Evolutionary conservation across 2,113 vertebrate species (phyloP), one percentile per base, ranked within the genome.

Genomic region (Atrichornis clamosus): DNA sequence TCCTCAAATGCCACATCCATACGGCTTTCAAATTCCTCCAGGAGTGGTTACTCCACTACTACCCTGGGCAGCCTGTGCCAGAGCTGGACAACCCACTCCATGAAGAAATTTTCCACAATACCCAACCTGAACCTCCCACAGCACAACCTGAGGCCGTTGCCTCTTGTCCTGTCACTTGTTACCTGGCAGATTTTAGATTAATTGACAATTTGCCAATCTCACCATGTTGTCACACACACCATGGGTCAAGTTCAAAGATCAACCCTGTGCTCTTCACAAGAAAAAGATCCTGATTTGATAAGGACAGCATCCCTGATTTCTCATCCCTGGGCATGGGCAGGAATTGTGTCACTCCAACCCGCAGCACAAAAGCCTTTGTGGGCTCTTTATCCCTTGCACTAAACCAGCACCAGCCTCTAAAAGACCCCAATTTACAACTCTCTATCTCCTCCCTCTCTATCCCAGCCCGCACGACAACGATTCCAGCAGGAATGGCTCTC

Each of bases 161-260:
- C 20, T 59, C 16, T 46, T 7, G 7, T 26, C 50, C 19, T 46
- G 13, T 44, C 46, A 26, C 23, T 30, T 13, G 3, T 39, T 9
- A 23, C 8, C 18, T 12, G 37, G 28, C 15, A 39, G 46, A 84
- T 75, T 75, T 79, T 30, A 10, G 44, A 10, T 75, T 58, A 58
- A 63, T 74, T 72, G 52, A 19, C 60, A 33, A 33, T 84, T 35
- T 50, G 32, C 63, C 75, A 70, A 20, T 24, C 18, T 79, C 52
- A 28, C 32, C 1, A 0, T 15, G 39, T 15, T n/a, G 26, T 56
- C 1, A 0, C 11, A 32, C n/a, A 9, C 0, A 1, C 37, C 24
- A 1, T 1, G 60, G 37, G 13, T 32, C 70, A 79, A 70, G 55
- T 17, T 60, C 26, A 83, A 55, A 83, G 22, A 55, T 30, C 26